These are phyloP conservation scores for Biston betularia DNA, from an alignment of 2,888 invertebrate species.

Conservation along the genomic window DNA sequence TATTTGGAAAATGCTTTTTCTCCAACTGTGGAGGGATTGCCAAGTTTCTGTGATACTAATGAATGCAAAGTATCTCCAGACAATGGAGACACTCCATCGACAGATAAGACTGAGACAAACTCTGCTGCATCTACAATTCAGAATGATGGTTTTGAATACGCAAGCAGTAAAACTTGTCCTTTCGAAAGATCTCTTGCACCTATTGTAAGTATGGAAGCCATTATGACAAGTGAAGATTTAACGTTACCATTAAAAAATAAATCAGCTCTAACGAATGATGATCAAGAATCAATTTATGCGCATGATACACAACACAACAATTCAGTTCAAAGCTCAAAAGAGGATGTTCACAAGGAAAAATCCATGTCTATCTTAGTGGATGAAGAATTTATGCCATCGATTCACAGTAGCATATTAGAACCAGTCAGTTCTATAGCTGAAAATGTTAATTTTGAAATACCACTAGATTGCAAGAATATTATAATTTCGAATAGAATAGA, in stretches of 20 bases:
- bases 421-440: slow-evolving; percentile 83
- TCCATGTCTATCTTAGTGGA: slow-evolving; percentile 73
- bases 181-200: slow-evolving; percentile 61
- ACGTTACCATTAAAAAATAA: slow-evolving; percentile 42
- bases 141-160: slow-evolving; percentile 75
- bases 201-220: slow-evolving; percentile 64
- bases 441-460: slow-evolving; percentile 85
- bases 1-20: slow-evolving; percentile 88
- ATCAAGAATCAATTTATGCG: slow-evolving; percentile 38
- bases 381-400: slow-evolving; percentile 88
- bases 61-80: slow-evolving; percentile 79
- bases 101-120: slow-evolving; percentile 85
- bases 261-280: slow-evolving; percentile 46
- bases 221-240: slow-evolving; percentile 60
- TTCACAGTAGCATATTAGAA: slow-evolving; percentile 87
- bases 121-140: slow-evolving; percentile 83
- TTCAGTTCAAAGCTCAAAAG: slow-evolving; percentile 46
- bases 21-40: slow-evolving; percentile 88
- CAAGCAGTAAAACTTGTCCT: slow-evolving; percentile 53
- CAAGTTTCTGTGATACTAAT: slow-evolving; percentile 77
- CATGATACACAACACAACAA: slow-evolving; percentile 55
- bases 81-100: slow-evolving; percentile 84
- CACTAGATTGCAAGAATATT: slow-evolving; percentile 78
- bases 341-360: slow-evolving; percentile 58
- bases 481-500: slow-evolving; percentile 85